Conservation (phyloP, 2,888 invertebrate species). For the Cheilosia variabilis region DNA sequence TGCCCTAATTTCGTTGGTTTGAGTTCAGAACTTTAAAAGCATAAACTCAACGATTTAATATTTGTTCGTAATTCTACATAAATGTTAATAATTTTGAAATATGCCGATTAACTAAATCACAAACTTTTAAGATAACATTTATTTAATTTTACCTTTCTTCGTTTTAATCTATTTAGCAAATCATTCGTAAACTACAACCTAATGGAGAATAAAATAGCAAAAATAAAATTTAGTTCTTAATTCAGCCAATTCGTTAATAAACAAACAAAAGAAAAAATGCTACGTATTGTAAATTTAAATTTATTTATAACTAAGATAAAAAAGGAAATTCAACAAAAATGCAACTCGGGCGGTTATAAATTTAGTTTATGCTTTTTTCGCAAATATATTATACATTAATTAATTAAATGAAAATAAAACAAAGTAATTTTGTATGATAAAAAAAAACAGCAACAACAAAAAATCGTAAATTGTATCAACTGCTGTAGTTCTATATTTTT, state of each 20-base stretch:
- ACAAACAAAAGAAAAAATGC: conserved; percentile 66
- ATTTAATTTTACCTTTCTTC: conserved; percentile 9
- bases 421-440: conserved; percentile 67
- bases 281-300: conserved; percentile 75
- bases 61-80: too few relatives aligned
- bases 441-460: conserved; percentile 3
- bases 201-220: conserved; percentile 61
- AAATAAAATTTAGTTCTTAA: conserved; percentile 65
- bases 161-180: conserved; percentile 58
- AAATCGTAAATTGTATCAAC: conserved; percentile 54
- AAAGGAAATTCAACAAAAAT: conserved; percentile 41
- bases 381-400: conserved; percentile 64
- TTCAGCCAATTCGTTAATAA: conserved; percentile 58
- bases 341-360: conserved; percentile 53
- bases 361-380: conserved; percentile 54
- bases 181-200: conserved; percentile 66
- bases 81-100: conserved; percentile 18
- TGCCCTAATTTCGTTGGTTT: too few relatives aligned
- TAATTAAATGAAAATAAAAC: conserved; percentile 43
- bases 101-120: conserved; percentile 34
- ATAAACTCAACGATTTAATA: too few relatives aligned
- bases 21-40: too few relatives aligned
- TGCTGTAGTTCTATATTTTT: conserved; percentile 66
- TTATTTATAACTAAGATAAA: conserved; percentile 73
- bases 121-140: neutral